phyloP scores from a whole-genome alignment of 2,113 vertebrate genomes.

The Psophia crepitans region DNA sequence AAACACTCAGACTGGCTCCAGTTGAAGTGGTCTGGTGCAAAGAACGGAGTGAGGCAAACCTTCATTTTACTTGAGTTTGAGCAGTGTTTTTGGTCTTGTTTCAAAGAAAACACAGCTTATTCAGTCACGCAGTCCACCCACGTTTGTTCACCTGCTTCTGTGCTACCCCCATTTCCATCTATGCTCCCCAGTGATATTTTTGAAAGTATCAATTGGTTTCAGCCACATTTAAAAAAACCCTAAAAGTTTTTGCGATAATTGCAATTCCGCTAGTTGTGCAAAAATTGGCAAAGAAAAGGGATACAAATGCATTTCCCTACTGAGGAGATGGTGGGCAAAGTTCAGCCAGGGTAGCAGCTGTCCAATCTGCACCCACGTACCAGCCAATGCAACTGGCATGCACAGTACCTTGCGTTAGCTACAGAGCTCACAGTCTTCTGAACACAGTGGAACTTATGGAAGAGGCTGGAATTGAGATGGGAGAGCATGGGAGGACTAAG shows the following conservation, averaged over 20 bases:
- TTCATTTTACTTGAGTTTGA: background rate
- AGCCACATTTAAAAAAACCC: background rate
- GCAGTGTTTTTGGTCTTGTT: background rate
- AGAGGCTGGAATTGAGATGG: background rate
- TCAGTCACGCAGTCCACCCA: background rate
- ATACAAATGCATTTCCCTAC: background rate
- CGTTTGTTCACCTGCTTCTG: background rate
- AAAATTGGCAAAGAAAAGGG: background rate
- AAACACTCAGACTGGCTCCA: background rate
- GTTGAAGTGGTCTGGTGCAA: background rate
- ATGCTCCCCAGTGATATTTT: background rate
- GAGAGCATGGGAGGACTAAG: background rate
- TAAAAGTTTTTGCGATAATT: background rate
- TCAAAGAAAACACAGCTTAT: background rate
- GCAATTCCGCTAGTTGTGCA: background rate
- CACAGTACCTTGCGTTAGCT: background rate
- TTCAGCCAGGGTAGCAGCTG: background rate
- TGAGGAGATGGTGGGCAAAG: background rate
- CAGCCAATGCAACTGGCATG: background rate
- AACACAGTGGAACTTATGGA: background rate
- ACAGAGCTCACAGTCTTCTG: background rate
- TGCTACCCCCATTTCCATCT: fast-evolving
- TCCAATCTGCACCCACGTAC: background rate
- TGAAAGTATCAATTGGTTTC: background rate
- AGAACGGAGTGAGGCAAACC: background rate